phyloP scores from a whole-genome alignment of 1,140 invertebrate genomes.

The Maniola jurtina region DNA sequence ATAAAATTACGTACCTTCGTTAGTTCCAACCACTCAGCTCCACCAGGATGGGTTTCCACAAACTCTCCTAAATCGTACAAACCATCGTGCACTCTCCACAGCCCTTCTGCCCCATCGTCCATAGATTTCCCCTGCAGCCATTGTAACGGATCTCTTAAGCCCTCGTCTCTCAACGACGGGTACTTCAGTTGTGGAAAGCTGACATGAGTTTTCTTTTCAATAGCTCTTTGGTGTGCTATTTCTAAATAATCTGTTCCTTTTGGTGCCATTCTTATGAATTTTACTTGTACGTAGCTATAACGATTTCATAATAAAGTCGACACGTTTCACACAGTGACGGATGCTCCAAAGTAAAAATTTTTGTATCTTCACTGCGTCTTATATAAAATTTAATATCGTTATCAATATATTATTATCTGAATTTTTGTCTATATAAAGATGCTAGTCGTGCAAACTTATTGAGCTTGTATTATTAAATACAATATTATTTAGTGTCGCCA shows the following conservation, averaged over 20 bases:
- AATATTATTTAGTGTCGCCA: too few relatives aligned
- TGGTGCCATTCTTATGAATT: conserved; percentile 35
- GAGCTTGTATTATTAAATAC: too few relatives aligned
- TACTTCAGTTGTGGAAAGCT: conserved; percentile 74
- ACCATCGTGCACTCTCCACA: conserved; percentile 87
- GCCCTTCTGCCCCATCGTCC: conserved; percentile 86
- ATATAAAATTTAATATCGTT: conserved; percentile 8
- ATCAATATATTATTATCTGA: background rate
- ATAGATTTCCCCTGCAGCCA: conserved; percentile 83
- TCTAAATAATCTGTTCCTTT: conserved; percentile 37
- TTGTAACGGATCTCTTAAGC: conserved; percentile 57
- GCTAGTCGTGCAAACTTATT: too few relatives aligned
- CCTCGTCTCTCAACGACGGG: conserved; percentile 69
- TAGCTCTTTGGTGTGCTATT: conserved; percentile 42
- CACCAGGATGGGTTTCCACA: conserved; percentile 86
- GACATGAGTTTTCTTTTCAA: conserved; percentile 55
- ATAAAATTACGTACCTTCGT: conserved; percentile 77
- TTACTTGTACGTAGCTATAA: background rate
- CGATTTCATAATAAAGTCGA: background rate
- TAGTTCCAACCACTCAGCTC: conserved; percentile 84
- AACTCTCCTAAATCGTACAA: conserved; percentile 87
- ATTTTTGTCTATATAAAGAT: too few relatives aligned
- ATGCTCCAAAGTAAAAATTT: background rate
- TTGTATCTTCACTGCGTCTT: background rate
- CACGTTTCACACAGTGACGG: background rate